A percentile compares a stretch with the other conserved stretches of the same genome.
Conservation (phyloP, 2,888 invertebrate species). For the Micoletzkya japonica region DNA sequence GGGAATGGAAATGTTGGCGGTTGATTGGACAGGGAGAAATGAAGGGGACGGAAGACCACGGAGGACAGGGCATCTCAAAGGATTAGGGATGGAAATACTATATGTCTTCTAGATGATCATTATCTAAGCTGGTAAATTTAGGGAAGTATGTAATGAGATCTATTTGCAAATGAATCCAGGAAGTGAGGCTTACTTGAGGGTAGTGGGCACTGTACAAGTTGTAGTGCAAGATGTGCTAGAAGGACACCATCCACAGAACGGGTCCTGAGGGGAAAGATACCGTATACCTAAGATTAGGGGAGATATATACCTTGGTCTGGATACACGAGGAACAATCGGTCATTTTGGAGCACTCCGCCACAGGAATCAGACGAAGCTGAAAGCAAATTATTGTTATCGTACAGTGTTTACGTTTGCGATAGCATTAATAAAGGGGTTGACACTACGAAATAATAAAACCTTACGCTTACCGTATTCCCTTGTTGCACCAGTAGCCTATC, state of each 20-base stretch:
- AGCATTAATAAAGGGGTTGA: neutral
- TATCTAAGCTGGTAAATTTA: neutral
- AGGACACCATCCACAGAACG: constrained; percentile 67
- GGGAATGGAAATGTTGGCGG: constrained; percentile 32
- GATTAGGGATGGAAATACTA: neutral
- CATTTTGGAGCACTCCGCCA: constrained; percentile 4
- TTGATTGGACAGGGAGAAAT: constrained; percentile 31
- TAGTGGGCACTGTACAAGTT: neutral
- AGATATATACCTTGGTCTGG: neutral
- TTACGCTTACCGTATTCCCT: constrained; percentile 1
- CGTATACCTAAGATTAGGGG: neutral
- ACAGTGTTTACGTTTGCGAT: neutral
- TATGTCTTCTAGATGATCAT: neutral
- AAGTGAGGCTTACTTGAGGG: constrained; percentile 10
- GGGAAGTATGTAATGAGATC: neutral
- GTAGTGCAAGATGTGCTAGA: constrained; percentile 62
- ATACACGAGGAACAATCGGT: constrained; percentile 15
- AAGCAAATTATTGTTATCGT: neutral
- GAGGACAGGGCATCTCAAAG: constrained; percentile 34
- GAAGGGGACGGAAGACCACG: constrained; percentile 39
- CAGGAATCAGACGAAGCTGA: constrained; percentile 15
- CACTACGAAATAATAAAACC: neutral
- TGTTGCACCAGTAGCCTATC: constrained; percentile 16
- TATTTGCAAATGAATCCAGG: neutral
- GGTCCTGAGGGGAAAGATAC: constrained; percentile 51